These are phyloP conservation scores for Tenodera sinensis DNA, from an alignment of 2,888 invertebrate genomes.

Conservation along the genomic window DNA sequence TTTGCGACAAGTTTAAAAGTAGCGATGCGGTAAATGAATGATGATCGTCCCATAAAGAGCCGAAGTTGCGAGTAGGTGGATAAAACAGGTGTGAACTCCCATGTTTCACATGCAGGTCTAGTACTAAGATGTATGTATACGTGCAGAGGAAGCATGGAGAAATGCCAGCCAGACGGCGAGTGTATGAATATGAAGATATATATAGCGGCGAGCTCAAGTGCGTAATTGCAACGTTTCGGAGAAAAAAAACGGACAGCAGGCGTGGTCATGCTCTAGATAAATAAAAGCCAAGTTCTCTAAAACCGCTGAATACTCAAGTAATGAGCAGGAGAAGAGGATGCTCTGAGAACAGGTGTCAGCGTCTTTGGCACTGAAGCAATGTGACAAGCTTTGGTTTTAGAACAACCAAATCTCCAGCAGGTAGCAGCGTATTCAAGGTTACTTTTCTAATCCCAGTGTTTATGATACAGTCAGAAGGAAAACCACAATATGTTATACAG, in stretches of 20 bases:
- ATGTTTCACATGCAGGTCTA: conserved; percentile 12
- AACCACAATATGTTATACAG: no score
- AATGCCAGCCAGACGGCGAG: neutral
- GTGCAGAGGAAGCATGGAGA: neutral
- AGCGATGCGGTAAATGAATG: conserved; percentile 17
- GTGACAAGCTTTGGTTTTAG: neutral
- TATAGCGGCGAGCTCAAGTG: conserved; percentile 11
- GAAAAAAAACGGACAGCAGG: neutral
- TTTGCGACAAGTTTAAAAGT: conserved; percentile 26
- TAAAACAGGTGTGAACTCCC: conserved; percentile 20
- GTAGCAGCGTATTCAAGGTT: no score
- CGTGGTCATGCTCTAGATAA: neutral
- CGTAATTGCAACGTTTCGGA: conserved; percentile 15
- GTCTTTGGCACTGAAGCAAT: neutral
- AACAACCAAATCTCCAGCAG: no score
- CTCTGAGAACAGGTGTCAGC: neutral
- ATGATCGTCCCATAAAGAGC: conserved; percentile 1
- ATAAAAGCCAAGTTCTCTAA: neutral
- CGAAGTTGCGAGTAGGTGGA: neutral
- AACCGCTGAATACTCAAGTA: no score
- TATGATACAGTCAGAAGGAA: no score
- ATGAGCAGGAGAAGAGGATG: neutral
- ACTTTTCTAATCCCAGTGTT: no score
- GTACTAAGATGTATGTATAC: neutral
- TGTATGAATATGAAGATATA: conserved; percentile 4